Base-by-base conservation (phyloP, 2,888 invertebrate species). In the Adineta ricciae region DNA sequence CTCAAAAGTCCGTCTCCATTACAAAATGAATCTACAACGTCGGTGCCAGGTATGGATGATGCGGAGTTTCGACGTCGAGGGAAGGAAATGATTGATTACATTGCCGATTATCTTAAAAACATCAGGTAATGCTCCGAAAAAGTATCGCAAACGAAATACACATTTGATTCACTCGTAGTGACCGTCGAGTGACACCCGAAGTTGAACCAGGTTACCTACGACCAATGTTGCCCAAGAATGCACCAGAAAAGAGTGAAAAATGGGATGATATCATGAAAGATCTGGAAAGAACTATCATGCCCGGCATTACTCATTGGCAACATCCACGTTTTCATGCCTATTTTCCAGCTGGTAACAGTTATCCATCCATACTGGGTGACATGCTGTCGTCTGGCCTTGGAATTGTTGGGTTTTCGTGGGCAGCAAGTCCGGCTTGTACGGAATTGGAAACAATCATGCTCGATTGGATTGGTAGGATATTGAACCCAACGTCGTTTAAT, bases 251-350 rank as follows among this genome's bases (percentile, higher is more conserved):
- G 83, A 89, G 88, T 0, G 90, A 90, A 83, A 87, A 88, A 46
- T 90, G 90, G 87, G 87, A 87, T 5, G 87, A 88, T 46, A 89
- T 90, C 32, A 88, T 90, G 88, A 87, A 88, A 72, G 90, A 90
- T 84, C 88, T 90, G 4, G 89, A 90, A 49, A 87, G 86, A 49
- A 88, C 88, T 27, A 89, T 90, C 46, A 89, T 90, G 88, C 90
- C 89, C 4, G 90, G 90, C 87, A 90, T 90, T 86, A 86, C 86
- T 32, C 90, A 98, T 91, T 99, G 99, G 99, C 97, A 98, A 90
- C 98, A 98, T 92, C 98, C 98, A 0, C 92, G 95, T 86, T 99
- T 99, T 91, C 97, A 98, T 90, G 99, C 99, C 0, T 99, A 99
- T 91, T 99, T 99, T 90, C 98, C 99, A 7, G 94, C 97, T 24